Conservation (phyloP, 2,888 invertebrate species). For the Megamerina dolium region DNA sequence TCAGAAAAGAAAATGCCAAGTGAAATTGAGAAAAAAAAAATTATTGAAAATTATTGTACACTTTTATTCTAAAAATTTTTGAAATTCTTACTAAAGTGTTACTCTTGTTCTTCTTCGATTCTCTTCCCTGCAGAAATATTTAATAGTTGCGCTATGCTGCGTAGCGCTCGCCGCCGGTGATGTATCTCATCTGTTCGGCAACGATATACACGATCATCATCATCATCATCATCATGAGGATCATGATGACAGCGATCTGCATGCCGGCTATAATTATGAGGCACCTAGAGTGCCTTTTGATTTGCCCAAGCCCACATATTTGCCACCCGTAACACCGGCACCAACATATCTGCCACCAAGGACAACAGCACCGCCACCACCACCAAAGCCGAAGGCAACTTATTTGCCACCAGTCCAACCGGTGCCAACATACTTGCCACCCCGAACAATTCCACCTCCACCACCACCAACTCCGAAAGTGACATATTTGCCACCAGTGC, state of each 20-base stretch:
- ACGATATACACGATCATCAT: conserved; percentile 23
- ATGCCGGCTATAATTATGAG: conserved; percentile 33
- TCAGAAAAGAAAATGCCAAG: too few species aligned
- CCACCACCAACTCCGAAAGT: conserved; percentile 15
- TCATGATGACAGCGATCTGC: conserved; percentile 3
- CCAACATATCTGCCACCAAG: conserved; percentile 21
- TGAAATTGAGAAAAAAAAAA: too few species aligned
- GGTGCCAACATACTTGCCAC: conserved; percentile 18
- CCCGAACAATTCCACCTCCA: conserved; percentile 14
- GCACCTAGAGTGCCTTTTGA: conserved; percentile 30
- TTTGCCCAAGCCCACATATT: conserved; percentile 16
- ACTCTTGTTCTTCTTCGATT: too few species aligned
- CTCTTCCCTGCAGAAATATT: conserved; percentile 28
- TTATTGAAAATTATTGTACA: too few species aligned
- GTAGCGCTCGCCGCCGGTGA: conserved; percentile 29
- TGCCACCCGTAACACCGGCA: conserved; percentile 14
- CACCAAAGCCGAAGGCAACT: conserved; percentile 17
- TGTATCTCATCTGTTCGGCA: conserved; percentile 33
- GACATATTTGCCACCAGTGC: conserved; percentile 21
- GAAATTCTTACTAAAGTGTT: too few species aligned
- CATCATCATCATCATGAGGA: conserved; percentile 23
- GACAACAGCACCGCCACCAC: conserved; percentile 15
- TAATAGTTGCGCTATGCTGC: conserved; percentile 25
- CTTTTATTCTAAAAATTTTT: too few species aligned
- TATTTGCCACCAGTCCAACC: conserved; percentile 25